Base-by-base conservation (phyloP, 2,888 invertebrate genomes). In the Pristionchus entomophagus region DNA sequence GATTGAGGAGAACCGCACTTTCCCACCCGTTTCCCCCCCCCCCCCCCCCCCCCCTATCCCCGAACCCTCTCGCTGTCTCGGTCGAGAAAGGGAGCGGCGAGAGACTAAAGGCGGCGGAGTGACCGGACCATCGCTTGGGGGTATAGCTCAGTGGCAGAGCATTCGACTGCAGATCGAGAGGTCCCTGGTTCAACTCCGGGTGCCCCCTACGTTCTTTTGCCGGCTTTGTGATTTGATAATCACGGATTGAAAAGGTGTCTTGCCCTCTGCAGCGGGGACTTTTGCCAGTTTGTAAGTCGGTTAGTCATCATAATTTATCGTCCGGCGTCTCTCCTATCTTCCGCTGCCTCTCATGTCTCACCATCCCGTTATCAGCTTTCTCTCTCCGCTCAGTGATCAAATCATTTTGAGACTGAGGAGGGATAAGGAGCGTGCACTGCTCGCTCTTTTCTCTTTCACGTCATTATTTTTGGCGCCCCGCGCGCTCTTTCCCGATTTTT, bases 111-210 rank as follows among this genome's bases (percentile, higher is more conserved):
- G 56, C 38, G 69, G 14, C 35, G 22, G 8, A n/a, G 19, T 69
- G 69, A 69, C 69, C 69, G 38, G 8, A 0, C 73, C 26, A n/a
- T 45, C 73, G 45, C 73, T 80, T 38, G 88, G 88, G 88, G 88
- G 88, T 87, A 88, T 90, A 90, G 90, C 90, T 90, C 90, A 90
- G 90, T 89, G 90, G 90, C 86, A 90, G 90, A 90, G 90, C 90
- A 90, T 89, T 90, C 90, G 90, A 89, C 88, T 90, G 90, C 90
- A 90, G 90, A 89, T 89, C 90, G 90, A 90, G 89, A 90, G 90
- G 90, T 90, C 90, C 86, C 87, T 85, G 90, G 90, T 91, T 90
- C 90, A 91, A 90, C 77, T 89, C 90, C 90, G 88, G 86, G 87
- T 88, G 88, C 88, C 87, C 88, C 88, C 88, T 88, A 88, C 83